phyloP scores from a whole-genome alignment of 64 coral and sea anemone genomes.

The Pocillopora damicornis region DNA sequence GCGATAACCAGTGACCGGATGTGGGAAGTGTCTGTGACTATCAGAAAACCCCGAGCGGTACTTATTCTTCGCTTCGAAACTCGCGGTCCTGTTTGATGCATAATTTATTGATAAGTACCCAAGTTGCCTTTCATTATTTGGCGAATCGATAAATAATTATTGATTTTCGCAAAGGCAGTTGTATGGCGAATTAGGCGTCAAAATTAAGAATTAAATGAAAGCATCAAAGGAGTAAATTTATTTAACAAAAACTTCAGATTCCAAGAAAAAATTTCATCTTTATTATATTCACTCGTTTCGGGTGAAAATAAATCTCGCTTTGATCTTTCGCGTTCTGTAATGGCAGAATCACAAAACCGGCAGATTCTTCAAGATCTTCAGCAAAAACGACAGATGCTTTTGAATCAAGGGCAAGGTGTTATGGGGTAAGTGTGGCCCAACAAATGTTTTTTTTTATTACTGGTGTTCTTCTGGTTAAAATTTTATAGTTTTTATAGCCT shows the following conservation, averaged over 20 bases:
- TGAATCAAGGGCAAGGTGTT: conserved; percentile 59
- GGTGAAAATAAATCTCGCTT: too few species aligned
- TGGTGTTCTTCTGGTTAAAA: too few species aligned
- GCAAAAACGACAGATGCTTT: conserved; percentile 76
- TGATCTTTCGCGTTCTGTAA: not conserved
- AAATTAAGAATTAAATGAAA: too few species aligned
- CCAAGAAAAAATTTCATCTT: not conserved
- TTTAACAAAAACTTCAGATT: too few species aligned
- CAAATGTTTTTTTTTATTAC: not conserved
- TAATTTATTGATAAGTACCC: not conserved
- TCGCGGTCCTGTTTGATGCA: not conserved
- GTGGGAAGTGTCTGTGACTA: too few species aligned
- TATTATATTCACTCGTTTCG: too few species aligned
- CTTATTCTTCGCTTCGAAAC: not conserved
- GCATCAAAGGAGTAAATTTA: too few species aligned
- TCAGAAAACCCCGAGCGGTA: not conserved
- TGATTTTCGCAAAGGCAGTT: not conserved
- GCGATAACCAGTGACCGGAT: too few species aligned
- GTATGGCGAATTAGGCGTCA: not conserved
- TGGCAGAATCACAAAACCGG: conserved; percentile 69
- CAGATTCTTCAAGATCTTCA: conserved; percentile 84
- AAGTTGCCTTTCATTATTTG: not conserved
- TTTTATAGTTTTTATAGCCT: too few species aligned
- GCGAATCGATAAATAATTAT: not conserved
- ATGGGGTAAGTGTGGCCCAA: not conserved